A percentile compares a stretch with the other conserved stretches of the same genome.
Conservation (phyloP, 1,140 invertebrate genomes). For the Hycleus cichorii region DNA sequence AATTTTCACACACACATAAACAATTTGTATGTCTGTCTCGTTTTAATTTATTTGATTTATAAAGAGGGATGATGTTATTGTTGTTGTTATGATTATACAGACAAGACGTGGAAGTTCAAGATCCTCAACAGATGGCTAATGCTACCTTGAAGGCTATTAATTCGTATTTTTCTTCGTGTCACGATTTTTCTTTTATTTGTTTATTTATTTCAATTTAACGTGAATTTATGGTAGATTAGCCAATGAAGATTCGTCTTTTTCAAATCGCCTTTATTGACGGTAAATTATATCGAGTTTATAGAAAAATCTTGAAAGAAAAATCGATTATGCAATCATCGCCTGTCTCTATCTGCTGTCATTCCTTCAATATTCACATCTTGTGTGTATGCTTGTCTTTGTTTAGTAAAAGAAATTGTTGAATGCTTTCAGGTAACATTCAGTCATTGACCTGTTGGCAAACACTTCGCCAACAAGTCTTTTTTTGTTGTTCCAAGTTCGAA, state of each 20-base stretch:
- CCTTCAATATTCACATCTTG: background rate
- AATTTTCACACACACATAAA: too few species aligned
- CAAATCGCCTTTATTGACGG: too few species aligned
- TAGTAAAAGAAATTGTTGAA: constrained; percentile 2
- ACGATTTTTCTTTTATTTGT: constrained; percentile 3
- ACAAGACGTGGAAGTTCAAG: too few species aligned
- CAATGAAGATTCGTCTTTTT: too few species aligned
- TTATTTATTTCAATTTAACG: background rate
- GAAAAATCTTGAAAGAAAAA: background rate
- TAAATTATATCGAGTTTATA: background rate
- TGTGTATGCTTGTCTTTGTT: background rate
- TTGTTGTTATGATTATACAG: too few species aligned
- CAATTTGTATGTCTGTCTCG: too few species aligned
- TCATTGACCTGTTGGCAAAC: background rate
- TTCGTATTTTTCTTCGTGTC: background rate
- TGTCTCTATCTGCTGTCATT: constrained; percentile 1
- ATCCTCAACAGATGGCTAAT: too few species aligned
- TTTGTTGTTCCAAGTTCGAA: background rate
- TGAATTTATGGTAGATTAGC: too few species aligned
- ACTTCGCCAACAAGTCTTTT: background rate
- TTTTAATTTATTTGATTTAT: too few species aligned
- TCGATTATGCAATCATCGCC: background rate
- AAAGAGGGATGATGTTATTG: too few species aligned
- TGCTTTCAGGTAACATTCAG: background rate
- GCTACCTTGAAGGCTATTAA: too few species aligned